Evolutionary conservation across 2,113 vertebrate genomes (phyloP).

Genomic region (Hypocryptadius cinnamomeus): DNA sequence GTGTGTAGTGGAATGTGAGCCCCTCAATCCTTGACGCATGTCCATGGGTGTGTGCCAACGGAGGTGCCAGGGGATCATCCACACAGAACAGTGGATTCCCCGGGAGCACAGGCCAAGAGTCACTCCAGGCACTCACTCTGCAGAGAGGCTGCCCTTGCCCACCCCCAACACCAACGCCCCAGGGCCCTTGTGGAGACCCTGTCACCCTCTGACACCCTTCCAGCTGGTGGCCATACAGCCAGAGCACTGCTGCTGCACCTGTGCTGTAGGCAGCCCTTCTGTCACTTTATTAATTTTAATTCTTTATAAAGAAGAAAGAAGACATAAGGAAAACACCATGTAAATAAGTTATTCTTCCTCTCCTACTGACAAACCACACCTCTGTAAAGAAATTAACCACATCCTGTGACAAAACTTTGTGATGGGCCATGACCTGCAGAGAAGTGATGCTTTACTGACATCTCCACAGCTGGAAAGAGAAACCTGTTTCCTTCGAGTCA

Average conservation of each 20-base stretch:
- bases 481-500: not conserved
- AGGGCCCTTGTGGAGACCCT: not conserved
- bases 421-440: not conserved
- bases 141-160: not conserved
- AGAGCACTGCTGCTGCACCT: not conserved
- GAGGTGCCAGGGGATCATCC: not conserved
- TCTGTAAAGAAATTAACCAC: not conserved
- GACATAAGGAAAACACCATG: not conserved
- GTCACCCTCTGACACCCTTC: not conserved
- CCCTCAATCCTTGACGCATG: not conserved
- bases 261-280: not conserved
- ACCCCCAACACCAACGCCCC: not conserved
- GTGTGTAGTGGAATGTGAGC: not conserved
- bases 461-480: not conserved
- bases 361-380: not conserved
- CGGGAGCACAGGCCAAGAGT: not conserved
- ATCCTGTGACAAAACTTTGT: not conserved
- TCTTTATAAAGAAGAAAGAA: not conserved
- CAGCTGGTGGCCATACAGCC: not conserved
- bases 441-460: not conserved
- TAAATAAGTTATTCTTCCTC: not conserved
- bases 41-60: not conserved
- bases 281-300: not conserved
- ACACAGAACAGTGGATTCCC: not conserved
- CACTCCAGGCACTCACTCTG: not conserved